phyloP scores from a whole-genome alignment of 92 coral and sea anemone species.

The Palythoa heliodiscus region DNA sequence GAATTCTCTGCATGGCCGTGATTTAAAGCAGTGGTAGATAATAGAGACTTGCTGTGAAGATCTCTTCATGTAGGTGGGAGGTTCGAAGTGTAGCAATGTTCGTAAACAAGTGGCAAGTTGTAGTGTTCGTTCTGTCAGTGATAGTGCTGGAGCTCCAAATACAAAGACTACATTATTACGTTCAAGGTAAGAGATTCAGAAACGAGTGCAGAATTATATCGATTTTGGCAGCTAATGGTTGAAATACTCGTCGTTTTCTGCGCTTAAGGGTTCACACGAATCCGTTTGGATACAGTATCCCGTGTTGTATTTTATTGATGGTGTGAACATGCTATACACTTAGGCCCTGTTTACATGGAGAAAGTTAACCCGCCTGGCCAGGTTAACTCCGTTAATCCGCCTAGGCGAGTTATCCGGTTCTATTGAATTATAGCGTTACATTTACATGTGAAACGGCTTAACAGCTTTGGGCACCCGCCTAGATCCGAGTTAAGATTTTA shows the following conservation, averaged over 20 bases:
- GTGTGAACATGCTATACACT: too few relatives aligned
- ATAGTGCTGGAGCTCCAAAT: constrained; percentile 82
- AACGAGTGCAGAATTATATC: not conserved
- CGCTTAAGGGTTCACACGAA: not conserved
- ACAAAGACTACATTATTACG: constrained; percentile 31
- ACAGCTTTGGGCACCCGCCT: too few relatives aligned
- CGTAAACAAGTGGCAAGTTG: constrained; percentile 73
- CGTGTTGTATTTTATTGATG: too few relatives aligned
- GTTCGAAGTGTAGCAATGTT: constrained; percentile 42
- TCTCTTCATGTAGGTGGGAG: not conserved
- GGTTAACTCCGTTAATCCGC: too few relatives aligned
- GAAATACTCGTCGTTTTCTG: not conserved
- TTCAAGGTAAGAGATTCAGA: constrained; percentile 32
- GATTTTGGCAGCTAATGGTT: not conserved
- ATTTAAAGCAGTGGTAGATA: not conserved
- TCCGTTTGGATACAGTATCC: too few relatives aligned
- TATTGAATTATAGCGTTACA: too few relatives aligned
- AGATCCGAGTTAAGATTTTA: too few relatives aligned
- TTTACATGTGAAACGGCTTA: too few relatives aligned
- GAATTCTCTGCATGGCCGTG: not conserved
- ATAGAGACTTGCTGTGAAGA: constrained; percentile 31
- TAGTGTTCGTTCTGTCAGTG: constrained; percentile 50
- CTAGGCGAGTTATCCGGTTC: too few relatives aligned
- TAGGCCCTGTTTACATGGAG: too few relatives aligned
- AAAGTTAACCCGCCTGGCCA: too few relatives aligned